These are phyloP conservation scores for Oryctolagus cuniculus DNA, from an alignment of 2,113 vertebrate species.

Conservation along the genomic window DNA sequence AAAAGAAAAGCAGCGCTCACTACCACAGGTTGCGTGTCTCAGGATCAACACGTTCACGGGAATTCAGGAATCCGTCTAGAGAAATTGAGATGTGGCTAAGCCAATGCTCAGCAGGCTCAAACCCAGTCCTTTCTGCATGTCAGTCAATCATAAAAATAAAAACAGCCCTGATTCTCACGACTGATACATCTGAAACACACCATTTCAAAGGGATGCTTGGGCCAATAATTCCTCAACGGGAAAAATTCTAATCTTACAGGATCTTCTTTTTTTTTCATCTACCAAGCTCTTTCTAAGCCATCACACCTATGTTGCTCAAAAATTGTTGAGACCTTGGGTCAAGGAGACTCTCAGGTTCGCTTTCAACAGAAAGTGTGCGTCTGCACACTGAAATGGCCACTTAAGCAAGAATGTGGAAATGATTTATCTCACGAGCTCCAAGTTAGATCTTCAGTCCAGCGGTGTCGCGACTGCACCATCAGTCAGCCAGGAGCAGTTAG, in stretches of 20 bases:
- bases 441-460: conserved; percentile 87
- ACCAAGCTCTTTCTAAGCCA: conserved; percentile 84
- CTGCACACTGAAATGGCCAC: conserved; percentile 92
- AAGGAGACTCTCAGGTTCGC: conserved; percentile 91
- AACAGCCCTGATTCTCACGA: neutral
- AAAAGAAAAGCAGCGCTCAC: neutral
- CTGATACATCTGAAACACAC: neutral
- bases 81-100: neutral
- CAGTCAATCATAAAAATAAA: conserved; percentile 14
- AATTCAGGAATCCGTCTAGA: neutral
- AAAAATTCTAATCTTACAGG: conserved; percentile 38
- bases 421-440: conserved; percentile 93
- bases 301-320: conserved; percentile 90
- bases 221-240: conserved; percentile 39
- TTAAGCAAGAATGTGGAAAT: conserved; percentile 95
- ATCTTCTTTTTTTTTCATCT: conserved; percentile 71
- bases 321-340: conserved; percentile 92
- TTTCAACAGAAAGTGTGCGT: conserved; percentile 92
- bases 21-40: neutral
- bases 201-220: conserved; percentile 41
- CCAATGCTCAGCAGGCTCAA: neutral
- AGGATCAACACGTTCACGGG: neutral
- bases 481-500: conserved; percentile 89
- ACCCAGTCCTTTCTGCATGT: rapidly evolving
- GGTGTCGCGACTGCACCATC: conserved; percentile 87